These are phyloP conservation scores for Poecile montanus DNA, from an alignment of 2,797 vertebrate genomes.

Conservation along the genomic window DNA sequence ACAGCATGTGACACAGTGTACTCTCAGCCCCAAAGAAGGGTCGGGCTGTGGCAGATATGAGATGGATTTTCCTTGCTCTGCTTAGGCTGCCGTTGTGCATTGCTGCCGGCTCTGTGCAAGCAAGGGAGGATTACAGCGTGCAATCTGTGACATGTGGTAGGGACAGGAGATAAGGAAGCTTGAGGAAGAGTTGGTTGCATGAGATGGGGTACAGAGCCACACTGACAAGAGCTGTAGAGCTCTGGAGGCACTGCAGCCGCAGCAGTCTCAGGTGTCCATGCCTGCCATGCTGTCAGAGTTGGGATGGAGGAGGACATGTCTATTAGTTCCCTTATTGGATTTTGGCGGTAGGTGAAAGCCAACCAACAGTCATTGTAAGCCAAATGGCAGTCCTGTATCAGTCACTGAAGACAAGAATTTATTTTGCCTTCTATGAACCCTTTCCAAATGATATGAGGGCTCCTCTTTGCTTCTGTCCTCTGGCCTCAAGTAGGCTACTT, in stretches of 20 bases:
- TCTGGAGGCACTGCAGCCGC: background rate
- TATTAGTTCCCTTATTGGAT: background rate
- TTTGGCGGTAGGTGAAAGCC: background rate
- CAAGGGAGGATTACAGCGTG: accelerated
- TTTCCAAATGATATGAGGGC: background rate
- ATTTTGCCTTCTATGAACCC: background rate
- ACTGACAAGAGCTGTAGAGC: background rate
- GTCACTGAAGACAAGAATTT: background rate
- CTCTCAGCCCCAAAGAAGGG: background rate
- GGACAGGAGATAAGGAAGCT: background rate
- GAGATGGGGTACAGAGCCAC: background rate
- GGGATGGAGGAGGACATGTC: background rate
- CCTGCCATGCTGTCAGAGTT: background rate
- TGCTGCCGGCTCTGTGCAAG: accelerated
- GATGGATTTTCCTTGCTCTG: background rate
- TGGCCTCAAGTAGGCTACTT: background rate
- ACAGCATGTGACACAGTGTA: background rate
- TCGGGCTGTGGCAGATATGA: background rate
- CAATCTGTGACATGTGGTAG: background rate
- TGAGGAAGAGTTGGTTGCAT: background rate
- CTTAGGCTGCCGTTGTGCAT: background rate
- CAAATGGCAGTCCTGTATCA: background rate
- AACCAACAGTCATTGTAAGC: background rate
- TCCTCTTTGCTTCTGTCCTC: background rate
- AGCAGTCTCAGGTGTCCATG: background rate